Conservation (phyloP, 2,113 vertebrate species). For the Dipodomys stephensi region DNA sequence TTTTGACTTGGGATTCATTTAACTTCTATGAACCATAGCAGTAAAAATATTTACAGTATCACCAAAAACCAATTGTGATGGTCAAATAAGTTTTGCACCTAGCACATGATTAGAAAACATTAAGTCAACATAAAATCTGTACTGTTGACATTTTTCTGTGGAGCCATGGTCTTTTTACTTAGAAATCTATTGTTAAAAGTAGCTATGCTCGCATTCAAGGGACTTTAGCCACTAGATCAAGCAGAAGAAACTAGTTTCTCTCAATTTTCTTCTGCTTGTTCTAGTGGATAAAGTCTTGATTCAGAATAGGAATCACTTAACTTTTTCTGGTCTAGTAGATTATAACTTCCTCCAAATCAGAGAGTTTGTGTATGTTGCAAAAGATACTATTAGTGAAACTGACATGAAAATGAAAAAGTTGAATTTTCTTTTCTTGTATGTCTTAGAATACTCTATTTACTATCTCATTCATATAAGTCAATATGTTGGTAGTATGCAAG, state of each 20-base stretch:
- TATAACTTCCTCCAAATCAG: constrained; percentile 34
- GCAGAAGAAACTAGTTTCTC: neutral
- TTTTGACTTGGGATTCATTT: neutral
- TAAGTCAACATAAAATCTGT: neutral
- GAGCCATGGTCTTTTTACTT: neutral
- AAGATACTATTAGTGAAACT: constrained; percentile 7
- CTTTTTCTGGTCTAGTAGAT: neutral
- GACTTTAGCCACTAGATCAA: neutral
- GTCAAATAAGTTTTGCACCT: neutral
- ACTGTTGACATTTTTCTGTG: neutral
- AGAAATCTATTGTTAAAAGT: neutral
- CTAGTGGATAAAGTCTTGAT: neutral
- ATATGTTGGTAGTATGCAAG: too few species aligned
- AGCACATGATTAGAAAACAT: constrained; percentile 21
- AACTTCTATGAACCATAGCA: neutral
- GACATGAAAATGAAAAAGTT: constrained; percentile 8
- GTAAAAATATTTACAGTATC: neutral
- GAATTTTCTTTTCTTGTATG: neutral
- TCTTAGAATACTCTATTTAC: neutral
- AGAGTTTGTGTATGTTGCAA: neutral
- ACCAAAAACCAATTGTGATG: neutral
- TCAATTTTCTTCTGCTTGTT: too few species aligned
- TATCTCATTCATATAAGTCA: neutral
- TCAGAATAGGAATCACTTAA: constrained; percentile 1
- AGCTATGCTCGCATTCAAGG: neutral